These are phyloP conservation scores for Paracentrotus lividus DNA, from an alignment of 53 echinoderm and acorn worm genomes.

Conservation along the genomic window DNA sequence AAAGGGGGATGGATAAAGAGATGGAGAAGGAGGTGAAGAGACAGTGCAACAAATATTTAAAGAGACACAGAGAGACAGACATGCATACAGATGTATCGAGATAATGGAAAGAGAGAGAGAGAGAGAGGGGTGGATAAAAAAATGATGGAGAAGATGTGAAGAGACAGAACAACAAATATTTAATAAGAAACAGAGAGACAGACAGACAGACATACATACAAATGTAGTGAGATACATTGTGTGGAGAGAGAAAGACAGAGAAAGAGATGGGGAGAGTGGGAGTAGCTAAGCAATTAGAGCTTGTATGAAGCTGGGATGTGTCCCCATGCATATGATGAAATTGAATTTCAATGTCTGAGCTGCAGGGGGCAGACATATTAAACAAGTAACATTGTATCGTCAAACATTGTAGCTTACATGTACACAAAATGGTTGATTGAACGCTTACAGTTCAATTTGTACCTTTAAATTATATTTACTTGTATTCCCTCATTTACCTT, in stretches of 20 bases:
- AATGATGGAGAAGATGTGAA: background rate
- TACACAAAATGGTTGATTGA: background rate
- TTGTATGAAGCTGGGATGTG: background rate
- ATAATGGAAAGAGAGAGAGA: background rate
- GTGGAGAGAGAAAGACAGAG: background rate
- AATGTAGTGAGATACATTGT: background rate
- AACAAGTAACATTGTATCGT: slow-evolving; percentile 14
- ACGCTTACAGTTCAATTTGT: background rate
- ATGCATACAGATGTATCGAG: too few relatives aligned
- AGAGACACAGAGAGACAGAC: background rate
- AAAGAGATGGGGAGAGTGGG: background rate
- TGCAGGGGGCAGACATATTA: slow-evolving; percentile 49
- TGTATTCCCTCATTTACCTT: background rate
- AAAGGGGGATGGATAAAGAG: too few relatives aligned
- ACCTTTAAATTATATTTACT: background rate
- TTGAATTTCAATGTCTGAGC: slow-evolving; percentile 19
- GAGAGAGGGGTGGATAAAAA: background rate
- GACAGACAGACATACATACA: background rate
- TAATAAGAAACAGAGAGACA: background rate
- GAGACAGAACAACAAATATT: background rate
- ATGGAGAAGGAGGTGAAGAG: too few relatives aligned
- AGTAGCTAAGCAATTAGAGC: slow-evolving; percentile 46
- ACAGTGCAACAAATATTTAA: background rate
- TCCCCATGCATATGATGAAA: slow-evolving; percentile 38
- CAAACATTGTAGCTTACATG: background rate